Conservation (phyloP, 2,113 vertebrate species). For the Corythaeola cristata region DNA sequence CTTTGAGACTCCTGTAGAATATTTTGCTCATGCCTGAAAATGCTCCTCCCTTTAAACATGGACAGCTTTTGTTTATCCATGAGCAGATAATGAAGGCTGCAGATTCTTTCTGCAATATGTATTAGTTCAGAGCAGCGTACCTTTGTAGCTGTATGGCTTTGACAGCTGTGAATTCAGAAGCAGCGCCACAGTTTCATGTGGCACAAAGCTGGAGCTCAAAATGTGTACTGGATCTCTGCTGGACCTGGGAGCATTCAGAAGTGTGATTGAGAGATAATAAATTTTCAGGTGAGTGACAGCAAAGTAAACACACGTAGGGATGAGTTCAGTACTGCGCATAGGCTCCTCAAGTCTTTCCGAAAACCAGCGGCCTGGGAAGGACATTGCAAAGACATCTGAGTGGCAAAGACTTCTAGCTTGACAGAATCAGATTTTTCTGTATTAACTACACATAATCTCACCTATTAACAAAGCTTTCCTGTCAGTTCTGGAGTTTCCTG, state of each 20-base stretch:
- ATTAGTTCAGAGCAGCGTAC: not conserved
- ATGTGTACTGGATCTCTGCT: not conserved
- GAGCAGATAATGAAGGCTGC: not conserved
- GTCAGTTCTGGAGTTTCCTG: rapidly evolving
- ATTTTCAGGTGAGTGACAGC: not conserved
- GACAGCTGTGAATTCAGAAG: not conserved
- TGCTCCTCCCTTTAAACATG: not conserved
- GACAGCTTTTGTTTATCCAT: not conserved
- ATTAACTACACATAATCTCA: not conserved
- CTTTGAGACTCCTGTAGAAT: not conserved
- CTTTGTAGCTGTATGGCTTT: not conserved
- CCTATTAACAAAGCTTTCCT: not conserved
- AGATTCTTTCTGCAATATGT: not conserved
- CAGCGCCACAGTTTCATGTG: not conserved
- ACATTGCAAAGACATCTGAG: not conserved
- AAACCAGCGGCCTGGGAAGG: not conserved
- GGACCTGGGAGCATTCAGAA: not conserved
- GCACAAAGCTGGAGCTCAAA: not conserved
- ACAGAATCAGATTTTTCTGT: not conserved
- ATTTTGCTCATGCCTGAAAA: not conserved
- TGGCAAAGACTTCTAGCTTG: not conserved
- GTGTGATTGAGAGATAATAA: not conserved
- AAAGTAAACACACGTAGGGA: not conserved
- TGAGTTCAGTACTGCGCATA: not conserved
- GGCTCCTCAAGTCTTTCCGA: not conserved